Conservation (phyloP, 2,888 invertebrate genomes). For the Augochlorella aurata region DNA sequence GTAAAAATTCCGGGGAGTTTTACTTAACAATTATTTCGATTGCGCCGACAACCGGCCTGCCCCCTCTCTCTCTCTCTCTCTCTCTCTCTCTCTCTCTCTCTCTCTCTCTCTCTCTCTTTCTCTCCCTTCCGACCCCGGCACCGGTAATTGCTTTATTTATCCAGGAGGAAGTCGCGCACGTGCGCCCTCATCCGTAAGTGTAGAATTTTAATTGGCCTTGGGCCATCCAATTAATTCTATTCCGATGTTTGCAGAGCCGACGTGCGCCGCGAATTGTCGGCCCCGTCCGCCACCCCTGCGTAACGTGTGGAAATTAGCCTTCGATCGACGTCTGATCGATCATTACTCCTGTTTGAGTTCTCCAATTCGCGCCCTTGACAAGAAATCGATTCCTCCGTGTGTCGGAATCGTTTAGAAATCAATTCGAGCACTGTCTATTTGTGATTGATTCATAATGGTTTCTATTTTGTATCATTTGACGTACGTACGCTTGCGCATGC, state of each 20-base stretch:
- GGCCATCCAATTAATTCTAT: constrained; percentile 59
- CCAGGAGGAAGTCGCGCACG: constrained; percentile 23
- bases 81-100: no score
- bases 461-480: not conserved
- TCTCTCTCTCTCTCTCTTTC: no score
- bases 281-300: constrained; percentile 14
- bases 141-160: constrained; percentile 61
- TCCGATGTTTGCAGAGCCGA: constrained; percentile 34
- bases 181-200: constrained; percentile 32
- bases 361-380: not conserved
- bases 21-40: constrained; percentile 50
- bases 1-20: constrained; percentile 39
- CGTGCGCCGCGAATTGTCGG: not conserved
- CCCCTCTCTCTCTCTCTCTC: no score
- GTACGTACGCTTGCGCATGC: not conserved
- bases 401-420: not conserved
- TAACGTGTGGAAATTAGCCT: not conserved
- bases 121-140: not conserved
- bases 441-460: not conserved
- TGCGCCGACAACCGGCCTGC: constrained; percentile 27
- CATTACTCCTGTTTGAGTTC: not conserved
- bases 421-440: not conserved
- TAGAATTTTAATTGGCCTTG: constrained; percentile 63
- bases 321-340: constrained; percentile 4
- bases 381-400: not conserved